These are phyloP conservation scores for Larimichthys polyactis DNA, from an alignment of 2,113 vertebrate species.

Conservation along the genomic window DNA sequence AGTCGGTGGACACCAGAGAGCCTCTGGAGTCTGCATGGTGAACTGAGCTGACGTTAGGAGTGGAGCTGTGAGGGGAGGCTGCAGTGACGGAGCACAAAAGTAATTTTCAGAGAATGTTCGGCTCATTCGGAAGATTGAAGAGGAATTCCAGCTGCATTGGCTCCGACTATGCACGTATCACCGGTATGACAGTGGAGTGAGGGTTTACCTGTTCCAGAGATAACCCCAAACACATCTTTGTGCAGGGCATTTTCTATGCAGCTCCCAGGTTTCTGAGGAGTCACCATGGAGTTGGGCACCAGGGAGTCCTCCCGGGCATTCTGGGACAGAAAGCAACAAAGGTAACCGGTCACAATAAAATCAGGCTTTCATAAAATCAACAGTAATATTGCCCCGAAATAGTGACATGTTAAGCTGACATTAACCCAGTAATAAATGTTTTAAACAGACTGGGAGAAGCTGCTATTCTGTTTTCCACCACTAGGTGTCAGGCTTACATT, in stretches of 20 bases:
- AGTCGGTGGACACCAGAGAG: conserved; percentile 96
- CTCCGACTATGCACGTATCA: neutral
- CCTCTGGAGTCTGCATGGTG: conserved; percentile 94
- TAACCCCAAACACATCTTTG: conserved; percentile 95
- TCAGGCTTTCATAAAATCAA: too few species aligned
- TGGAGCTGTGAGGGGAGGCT: conserved; percentile 94
- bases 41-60: conserved; percentile 90
- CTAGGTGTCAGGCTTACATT: conserved; percentile 82
- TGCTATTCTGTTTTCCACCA: conserved; percentile 33
- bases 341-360: neutral
- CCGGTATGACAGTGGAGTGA: neutral
- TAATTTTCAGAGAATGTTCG: too few species aligned
- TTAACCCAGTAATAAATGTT: neutral
- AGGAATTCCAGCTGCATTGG: neutral
- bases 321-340: conserved; percentile 75
- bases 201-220: conserved; percentile 93
- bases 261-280: conserved; percentile 90
- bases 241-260: conserved; percentile 90
- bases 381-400: too few species aligned
- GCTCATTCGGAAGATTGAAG: neutral
- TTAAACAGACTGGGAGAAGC: neutral
- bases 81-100: conserved; percentile 16
- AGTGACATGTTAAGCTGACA: neutral
- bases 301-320: conserved; percentile 88
- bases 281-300: conserved; percentile 83